These are phyloP conservation scores for Propithecus deckenii DNA, from an alignment of 2,797 vertebrate species.

Conservation along the genomic window DNA sequence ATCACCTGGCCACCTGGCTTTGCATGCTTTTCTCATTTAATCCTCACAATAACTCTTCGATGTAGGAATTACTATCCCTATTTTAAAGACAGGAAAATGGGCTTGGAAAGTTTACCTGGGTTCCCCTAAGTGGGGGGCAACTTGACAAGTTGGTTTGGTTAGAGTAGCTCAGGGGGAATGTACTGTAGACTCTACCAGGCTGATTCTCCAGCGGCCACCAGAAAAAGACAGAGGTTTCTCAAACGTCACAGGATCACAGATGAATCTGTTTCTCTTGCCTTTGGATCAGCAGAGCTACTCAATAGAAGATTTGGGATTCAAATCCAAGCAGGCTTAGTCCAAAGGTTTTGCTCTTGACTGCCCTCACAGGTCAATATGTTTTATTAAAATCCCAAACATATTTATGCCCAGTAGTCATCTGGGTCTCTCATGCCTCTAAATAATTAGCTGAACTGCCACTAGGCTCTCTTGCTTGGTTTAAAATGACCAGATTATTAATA, in stretches of 20 bases:
- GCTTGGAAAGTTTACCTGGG: neutral
- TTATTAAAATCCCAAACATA: slow-evolving; percentile 3
- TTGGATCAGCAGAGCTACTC: neutral
- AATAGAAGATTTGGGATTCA: neutral
- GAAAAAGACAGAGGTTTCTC: neutral
- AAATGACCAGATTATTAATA: neutral
- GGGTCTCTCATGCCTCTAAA: neutral
- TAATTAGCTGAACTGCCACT: neutral
- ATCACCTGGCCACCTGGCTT: neutral
- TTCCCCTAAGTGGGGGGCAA: neutral
- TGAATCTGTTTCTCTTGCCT: neutral
- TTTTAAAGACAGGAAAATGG: slow-evolving; percentile 6
- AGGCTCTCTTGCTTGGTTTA: slow-evolving; percentile 37
- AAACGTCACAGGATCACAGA: neutral
- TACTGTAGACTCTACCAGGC: neutral
- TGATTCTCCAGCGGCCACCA: neutral
- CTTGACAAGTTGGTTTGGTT: neutral
- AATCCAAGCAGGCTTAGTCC: neutral
- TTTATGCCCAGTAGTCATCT: neutral
- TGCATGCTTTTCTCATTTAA: neutral
- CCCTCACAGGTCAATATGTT: neutral
- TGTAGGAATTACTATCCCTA: neutral
- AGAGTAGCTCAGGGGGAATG: neutral
- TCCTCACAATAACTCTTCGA: neutral
- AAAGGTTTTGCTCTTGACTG: neutral